Evolutionary conservation across 2,113 vertebrate genomes (phyloP), one percentile per base, ranked within the genome.

Genomic region (Callipepla californica): DNA sequence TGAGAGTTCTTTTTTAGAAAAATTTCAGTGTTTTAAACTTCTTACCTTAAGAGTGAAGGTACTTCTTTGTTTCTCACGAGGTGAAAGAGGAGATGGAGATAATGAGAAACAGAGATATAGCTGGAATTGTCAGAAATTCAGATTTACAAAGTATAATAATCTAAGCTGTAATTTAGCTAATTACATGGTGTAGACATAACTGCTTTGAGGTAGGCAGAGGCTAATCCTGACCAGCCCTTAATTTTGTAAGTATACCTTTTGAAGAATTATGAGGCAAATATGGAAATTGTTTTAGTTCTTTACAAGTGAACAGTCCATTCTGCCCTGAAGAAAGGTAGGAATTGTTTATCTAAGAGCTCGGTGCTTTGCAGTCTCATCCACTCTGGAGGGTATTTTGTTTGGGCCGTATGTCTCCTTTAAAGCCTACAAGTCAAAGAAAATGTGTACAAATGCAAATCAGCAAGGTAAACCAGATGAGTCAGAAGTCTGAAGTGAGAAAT

Each of bases 321-420:
- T 92, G 73, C 89, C 94, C 81, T 85, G 85, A 92, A 97, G 95
- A 95, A 96, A 95, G 47, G 47, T 85, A 95, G 93, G 95, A 93
- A 95, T 95, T 90, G 91, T 96, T 96, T 82, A 92, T 94, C 62
- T 78, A 93, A 90, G 89, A 93, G 92, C 44, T 87, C 73, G 42
- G 44, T 78, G 75, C 90, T 91, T 94, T 80, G 44, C 79, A 72
- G 76, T 77, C 86, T 75, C 58, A 59, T 65, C 78, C 3, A n/a
- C 79, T 87, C 76, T 67, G 30, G 57, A 87, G 68, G 34, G 47
- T 80, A n/a, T 72, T 92, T 90, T 23, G 13, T 40, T 36, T 5
- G 38, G 68, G 67, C 65, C 73, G 26, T 55, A 63, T 90, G 79
- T 66, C 78, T 81, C 69, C 63, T 69, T 78, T 88, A 89, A 83